Evolutionary conservation across 2,797 vertebrate species (phyloP), one percentile per base, ranked within the genome.

Genomic region (Acrossocheilus wenchowensis): DNA sequence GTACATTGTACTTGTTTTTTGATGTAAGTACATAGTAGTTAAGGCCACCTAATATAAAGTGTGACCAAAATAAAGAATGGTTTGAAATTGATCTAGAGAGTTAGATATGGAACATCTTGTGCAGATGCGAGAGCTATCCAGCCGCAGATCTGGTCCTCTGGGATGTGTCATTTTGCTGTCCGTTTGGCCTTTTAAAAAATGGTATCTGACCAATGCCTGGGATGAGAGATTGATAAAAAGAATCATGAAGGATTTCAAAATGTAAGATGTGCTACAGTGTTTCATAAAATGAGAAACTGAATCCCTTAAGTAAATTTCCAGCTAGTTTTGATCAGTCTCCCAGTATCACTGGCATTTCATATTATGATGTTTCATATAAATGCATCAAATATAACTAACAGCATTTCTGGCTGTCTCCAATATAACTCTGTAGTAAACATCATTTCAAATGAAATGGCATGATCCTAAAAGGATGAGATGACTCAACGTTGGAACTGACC

Each of bases 81-180:
- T 84, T 68, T 39, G 17, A 41, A 85, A 77, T 50, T 17, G 73
- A 26, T 83, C 45, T 81, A 52, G 62, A 87, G 73, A 81, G 81
- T 73, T 81, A 68, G 78, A 87, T 71, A 54, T 69, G n/a, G 68
- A 69, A 54, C 62, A 78, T 78, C 34, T 78, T 54, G 52, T 84
- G 73, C 72, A 45, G 74, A 90, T 87, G 64, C 85, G 75, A 90
- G 85, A 80, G 87, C 83, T 81, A 26, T 48, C 69, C 78, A 82
- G 80, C 57, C 41, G 23, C 54, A 60, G 72, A 64, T 60, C 39
- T 26, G 23, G 66, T 30, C 72, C 73, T 87, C 88, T 90, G 89
- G 89, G 86, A 90, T 78, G 50, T 81, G 87, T 90, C 87, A 90
- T 72, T 88, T 60, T 78, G 39, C 66, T 73, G 74, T n/a, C 74